These are phyloP conservation scores for Rhagonycha lutea DNA, from an alignment of 2,888 invertebrate genomes.

Conservation along the genomic window DNA sequence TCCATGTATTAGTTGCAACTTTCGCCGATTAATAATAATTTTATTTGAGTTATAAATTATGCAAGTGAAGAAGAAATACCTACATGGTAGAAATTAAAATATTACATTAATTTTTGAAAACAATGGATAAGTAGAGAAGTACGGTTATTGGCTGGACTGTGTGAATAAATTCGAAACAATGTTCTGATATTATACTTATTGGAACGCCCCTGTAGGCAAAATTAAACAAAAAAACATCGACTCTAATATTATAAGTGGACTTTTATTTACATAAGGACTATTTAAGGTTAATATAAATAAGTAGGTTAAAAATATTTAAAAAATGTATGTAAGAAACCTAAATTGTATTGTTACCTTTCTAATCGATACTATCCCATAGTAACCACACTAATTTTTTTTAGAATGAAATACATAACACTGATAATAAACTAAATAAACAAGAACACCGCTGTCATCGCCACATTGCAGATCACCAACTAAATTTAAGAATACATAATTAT, in stretches of 20 bases:
- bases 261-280: background rate
- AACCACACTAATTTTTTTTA: background rate
- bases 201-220: background rate
- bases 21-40: background rate
- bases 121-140: background rate
- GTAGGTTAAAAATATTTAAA: background rate
- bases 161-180: background rate
- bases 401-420: background rate
- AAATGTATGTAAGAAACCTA: background rate
- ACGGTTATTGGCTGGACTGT: background rate
- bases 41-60: background rate
- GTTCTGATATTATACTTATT: background rate
- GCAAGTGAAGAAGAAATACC: background rate
- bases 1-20: background rate
- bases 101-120: background rate
- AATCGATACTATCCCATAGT: background rate
- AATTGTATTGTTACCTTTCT: background rate
- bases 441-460: background rate
- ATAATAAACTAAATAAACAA: background rate
- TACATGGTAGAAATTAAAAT: background rate
- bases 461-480: background rate
- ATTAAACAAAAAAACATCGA: background rate
- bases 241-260: background rate
- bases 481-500: background rate
- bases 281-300: background rate